Evolutionary conservation across 2,113 vertebrate genomes (phyloP), one percentile per base, ranked within the genome.

Genomic region (Tursiops truncatus): DNA sequence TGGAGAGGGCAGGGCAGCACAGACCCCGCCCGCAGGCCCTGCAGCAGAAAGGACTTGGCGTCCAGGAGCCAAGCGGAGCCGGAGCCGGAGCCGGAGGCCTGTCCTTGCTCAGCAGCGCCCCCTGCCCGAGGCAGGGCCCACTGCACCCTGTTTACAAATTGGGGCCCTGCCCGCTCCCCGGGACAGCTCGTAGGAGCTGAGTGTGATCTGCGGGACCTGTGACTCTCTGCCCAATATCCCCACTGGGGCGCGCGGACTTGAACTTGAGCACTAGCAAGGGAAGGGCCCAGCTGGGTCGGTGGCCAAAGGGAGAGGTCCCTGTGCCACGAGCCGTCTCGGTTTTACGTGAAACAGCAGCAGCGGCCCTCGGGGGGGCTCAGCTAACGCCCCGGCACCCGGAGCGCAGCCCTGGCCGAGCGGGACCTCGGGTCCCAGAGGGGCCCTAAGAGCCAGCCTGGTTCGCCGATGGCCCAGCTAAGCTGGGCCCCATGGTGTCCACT

Each of bases 251-350:
- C 41, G 67, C 33, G 31, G 5, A 6, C 76, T 12, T 20, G n/a
- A 38, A n/a, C 63, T 28, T 12, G 28, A 44, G 4, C 20, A 17
- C 41, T n/a, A 3, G 53, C 26, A 8, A 77, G 94, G 58, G 44
- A 25, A 74, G 47, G 20, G 18, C 36, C 47, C 31, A 17, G 3
- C 8, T 13, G 33, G 25, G 18, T 1, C n/a, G 33, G 44, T 3
- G 36, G 67, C 68, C 65, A 8, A 14, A 38, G 50, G 62, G 33
- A 33, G 33, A 65, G 1, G 23, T 15, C 33, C 26, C 2, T 6
- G 5, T 0, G 41, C n/a, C 5, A 3, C 18, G 80, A 11, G n/a
- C 1, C 31, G 6, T 33, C 81, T 26, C 0, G 8, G 95, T 13
- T 47, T 25, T 20, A 50, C 9, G 1, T 6, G 68, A 12, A 11